Base-by-base conservation (phyloP, 2,888 invertebrate genomes). In the Macrosoma leucophasiata region DNA sequence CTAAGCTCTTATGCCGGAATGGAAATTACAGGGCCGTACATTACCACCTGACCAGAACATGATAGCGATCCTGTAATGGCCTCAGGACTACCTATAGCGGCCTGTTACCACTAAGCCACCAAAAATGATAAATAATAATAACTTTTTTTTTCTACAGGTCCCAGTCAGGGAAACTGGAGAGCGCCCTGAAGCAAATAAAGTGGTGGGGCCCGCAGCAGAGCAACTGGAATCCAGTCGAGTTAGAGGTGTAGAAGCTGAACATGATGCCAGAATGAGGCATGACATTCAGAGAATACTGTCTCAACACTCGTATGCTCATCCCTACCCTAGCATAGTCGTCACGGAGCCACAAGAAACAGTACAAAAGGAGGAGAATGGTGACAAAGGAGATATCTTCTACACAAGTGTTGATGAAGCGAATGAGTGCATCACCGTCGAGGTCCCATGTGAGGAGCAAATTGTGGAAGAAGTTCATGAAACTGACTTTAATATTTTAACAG, bases 131-230 rank as follows among this genome's bases (percentile, higher is more conserved):
- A 17, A 17, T 7, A 5, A 17, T 17, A 17, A 17, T 7, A 17
- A 17, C 17, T 5, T 5, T 43, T 34, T 36, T 20, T 62, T 59
- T 50, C 57, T 49, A 2, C 47, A 84, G 82, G 67, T 67, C 66
- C 26, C 72, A 77, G 54, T 52, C 71, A 36, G 75, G 70, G 46
- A 66, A 62, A 33, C 57, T 81, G 45, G 70, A 76, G 65, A 73
- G 53, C 62, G 77, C 64, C 22, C 61, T 81, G 39, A 79, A 87
- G 54, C 85, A 88, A 69, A 84, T 89, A 62, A 90, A 91, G 57
- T 94, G 94, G 94, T 94, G 94, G 94, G 93, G 94, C 43, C 90
- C 90, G 30, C 92, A 92, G 62, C 94, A 94, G 78, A 91, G 88
- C 75, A 90, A 85, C 56, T 94, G 94, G 94, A 94, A 93, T 69